A percentile compares a stretch with the other conserved stretches of the same genome.
Evolutionary conservation across 2,797 vertebrate species (phyloP).

Genomic region (Sylvilagus floridanus): DNA sequence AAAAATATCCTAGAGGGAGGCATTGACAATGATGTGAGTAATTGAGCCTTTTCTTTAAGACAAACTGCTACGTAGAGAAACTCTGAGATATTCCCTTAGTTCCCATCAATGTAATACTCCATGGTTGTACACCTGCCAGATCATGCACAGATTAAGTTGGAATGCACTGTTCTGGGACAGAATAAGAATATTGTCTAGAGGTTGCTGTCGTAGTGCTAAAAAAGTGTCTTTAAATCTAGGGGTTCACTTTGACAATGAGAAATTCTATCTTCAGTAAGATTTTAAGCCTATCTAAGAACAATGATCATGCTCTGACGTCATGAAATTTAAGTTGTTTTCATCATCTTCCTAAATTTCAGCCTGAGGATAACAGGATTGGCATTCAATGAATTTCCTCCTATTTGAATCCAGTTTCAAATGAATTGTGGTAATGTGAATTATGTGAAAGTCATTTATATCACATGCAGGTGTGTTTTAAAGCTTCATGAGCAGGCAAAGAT

Average conservation of each 20-base stretch:
- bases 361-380: not conserved
- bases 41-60: conserved; percentile 70
- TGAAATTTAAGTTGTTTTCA: not conserved
- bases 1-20: conserved; percentile 60
- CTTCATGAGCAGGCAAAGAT: not conserved
- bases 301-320: not conserved
- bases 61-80: not conserved
- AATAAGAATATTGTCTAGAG: not conserved
- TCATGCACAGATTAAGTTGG: not conserved
- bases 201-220: conserved; percentile 16
- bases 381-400: conserved; percentile 6
- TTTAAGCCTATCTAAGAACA: not conserved
- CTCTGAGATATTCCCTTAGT: not conserved
- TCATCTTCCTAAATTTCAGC: not conserved
- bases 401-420: conserved; percentile 33
- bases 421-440: not conserved
- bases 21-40: conserved; percentile 63
- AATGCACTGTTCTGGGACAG: not conserved
- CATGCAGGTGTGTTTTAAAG: not conserved
- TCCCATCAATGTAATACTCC: rapidly evolving
- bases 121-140: not conserved
- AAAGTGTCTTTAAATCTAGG: conserved; percentile 30
- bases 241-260: conserved; percentile 24
- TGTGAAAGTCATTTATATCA: not conserved
- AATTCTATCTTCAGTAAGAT: not conserved